phyloP scores from a whole-genome alignment of 1,140 invertebrate genomes.

The Pantala flavescens region DNA sequence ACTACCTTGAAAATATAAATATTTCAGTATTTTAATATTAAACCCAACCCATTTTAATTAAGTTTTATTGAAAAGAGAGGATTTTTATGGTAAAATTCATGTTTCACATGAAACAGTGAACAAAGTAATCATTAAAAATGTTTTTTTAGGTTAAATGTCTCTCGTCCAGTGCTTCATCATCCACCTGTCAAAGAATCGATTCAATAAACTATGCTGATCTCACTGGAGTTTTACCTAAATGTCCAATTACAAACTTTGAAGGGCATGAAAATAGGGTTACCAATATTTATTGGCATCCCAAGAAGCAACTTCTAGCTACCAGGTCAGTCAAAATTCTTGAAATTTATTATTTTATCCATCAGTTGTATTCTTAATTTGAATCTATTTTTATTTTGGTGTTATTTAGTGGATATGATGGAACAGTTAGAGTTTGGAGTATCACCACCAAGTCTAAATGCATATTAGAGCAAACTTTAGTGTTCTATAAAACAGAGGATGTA shows the following conservation, averaged over 20 bases:
- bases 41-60: no score
- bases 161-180: constrained; percentile 20
- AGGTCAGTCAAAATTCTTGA: constrained; percentile 26
- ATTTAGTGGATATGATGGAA: constrained; percentile 50
- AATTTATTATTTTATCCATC: background rate
- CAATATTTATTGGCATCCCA: constrained; percentile 35
- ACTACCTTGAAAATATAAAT: no score
- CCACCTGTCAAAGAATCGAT: constrained; percentile 26
- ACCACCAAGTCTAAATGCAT: constrained; percentile 33
- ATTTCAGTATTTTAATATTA: no score
- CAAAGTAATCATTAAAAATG: background rate
- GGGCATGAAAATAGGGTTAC: constrained; percentile 46
- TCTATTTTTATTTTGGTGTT: background rate
- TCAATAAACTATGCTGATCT: constrained; percentile 38
- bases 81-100: no score
- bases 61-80: no score
- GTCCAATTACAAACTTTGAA: constrained; percentile 36
- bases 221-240: constrained; percentile 35
- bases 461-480: constrained; percentile 48
- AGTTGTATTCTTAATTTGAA: background rate
- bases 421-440: constrained; percentile 48
- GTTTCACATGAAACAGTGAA: no score
- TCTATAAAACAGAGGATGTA: constrained; percentile 40
- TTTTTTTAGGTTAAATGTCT: constrained; percentile 22
- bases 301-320: constrained; percentile 40